Percentiles rank a stretch among this genome's conserved stretches.
These are phyloP conservation scores for Oryctes rhinoceros DNA, from an alignment of 1,140 invertebrate genomes.

Conservation along the genomic window DNA sequence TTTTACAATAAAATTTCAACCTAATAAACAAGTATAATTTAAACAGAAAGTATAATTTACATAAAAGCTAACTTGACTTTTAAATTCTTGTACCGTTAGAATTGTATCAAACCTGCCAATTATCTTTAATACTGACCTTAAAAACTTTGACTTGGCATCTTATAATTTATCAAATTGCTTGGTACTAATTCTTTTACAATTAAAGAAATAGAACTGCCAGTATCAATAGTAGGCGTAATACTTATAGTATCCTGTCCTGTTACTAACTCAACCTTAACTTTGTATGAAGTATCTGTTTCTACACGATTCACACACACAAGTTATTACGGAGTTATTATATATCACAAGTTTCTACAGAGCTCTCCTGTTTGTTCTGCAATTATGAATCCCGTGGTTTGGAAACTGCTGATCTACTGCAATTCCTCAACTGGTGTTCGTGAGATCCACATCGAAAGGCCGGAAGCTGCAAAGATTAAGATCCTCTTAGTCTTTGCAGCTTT, in stretches of 20 bases:
- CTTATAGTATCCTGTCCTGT: neutral
- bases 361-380: neutral
- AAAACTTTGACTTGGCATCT: slow-evolving; percentile 4
- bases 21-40: slow-evolving; percentile 34
- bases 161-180: neutral
- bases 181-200: neutral
- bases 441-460: slow-evolving; percentile 10
- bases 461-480: too few relatives aligned
- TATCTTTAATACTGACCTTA: neutral
- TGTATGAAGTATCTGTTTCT: slow-evolving; percentile 2
- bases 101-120: neutral
- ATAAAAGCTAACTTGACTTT: neutral
- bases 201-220: slow-evolving; percentile 18
- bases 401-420: slow-evolving; percentile 6
- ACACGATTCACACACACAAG: neutral
- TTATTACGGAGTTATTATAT: too few relatives aligned
- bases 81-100: neutral
- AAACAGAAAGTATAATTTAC: neutral
- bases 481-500: neutral
- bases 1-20: slow-evolving; percentile 33
- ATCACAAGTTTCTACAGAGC: too few relatives aligned
- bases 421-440: slow-evolving; percentile 5
- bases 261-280: neutral
- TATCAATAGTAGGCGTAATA: slow-evolving; percentile 1
- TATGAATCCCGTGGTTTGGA: neutral